Evolutionary conservation across 2,888 invertebrate species (phyloP).

Genomic region (Pterostichus madidus): DNA sequence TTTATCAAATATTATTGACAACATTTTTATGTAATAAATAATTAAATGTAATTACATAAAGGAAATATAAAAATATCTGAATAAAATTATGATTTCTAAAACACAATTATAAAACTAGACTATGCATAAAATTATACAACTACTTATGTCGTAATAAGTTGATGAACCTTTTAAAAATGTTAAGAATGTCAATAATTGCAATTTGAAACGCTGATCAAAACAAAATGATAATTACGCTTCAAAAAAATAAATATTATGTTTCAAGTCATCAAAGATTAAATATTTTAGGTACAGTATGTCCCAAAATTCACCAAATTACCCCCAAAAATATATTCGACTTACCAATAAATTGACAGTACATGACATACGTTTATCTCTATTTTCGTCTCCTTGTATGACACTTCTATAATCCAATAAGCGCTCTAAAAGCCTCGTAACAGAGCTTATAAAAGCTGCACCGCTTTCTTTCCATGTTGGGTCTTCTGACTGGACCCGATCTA

Average conservation of each 20-base stretch:
- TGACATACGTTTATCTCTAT: slow-evolving; percentile 96
- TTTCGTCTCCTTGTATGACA: slow-evolving; percentile 97
- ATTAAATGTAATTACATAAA: background rate
- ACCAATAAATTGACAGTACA: slow-evolving; percentile 96
- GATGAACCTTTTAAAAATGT: slow-evolving; percentile 21
- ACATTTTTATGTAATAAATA: too few species aligned
- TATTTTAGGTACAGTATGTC: too few species aligned
- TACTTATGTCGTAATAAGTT: background rate
- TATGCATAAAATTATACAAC: background rate
- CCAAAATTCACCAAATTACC: too few species aligned
- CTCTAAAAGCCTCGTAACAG: slow-evolving; percentile 93
- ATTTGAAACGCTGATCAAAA: too few species aligned
- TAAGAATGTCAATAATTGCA: background rate
- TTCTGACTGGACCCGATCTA: slow-evolving; percentile 90
- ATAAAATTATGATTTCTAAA: slow-evolving; percentile 42
- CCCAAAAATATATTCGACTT: slow-evolving; percentile 72
- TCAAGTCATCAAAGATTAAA: too few species aligned
- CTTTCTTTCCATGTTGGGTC: slow-evolving; percentile 95
- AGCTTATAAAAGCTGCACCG: slow-evolving; percentile 94
- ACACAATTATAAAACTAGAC: background rate
- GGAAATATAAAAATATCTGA: background rate
- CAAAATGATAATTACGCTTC: too few species aligned
- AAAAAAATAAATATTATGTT: too few species aligned
- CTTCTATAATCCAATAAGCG: slow-evolving; percentile 95
- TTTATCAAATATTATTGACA: too few species aligned